These are phyloP conservation scores for Prinia subflava DNA, from an alignment of 2,113 vertebrate genomes.

Conservation along the genomic window DNA sequence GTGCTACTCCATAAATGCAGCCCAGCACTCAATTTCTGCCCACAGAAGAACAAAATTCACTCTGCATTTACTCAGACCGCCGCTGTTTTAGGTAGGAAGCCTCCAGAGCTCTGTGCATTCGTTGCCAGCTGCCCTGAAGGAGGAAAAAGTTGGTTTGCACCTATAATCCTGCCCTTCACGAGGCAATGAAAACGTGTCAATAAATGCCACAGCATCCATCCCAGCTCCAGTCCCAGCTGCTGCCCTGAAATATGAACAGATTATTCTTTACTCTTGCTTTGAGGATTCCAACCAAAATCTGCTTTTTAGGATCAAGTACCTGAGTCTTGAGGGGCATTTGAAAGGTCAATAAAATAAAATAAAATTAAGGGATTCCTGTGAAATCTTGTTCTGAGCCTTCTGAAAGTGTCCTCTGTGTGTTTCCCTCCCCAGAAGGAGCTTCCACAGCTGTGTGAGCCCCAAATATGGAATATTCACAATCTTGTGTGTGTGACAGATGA, in stretches of 20 bases:
- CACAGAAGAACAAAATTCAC: neutral
- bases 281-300: neutral
- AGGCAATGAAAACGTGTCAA: neutral
- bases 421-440: neutral
- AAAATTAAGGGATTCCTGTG: neutral
- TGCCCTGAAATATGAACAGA: neutral
- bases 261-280: neutral
- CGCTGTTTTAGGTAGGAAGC: neutral
- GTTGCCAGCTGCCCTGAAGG: neutral
- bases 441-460: neutral
- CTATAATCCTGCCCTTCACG: neutral
- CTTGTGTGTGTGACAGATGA: rapidly evolving
- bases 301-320: neutral
- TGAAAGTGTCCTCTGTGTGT: neutral
- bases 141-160: neutral
- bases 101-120: rapidly evolving
- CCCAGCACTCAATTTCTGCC: neutral
- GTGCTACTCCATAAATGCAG: neutral
- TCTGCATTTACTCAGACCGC: neutral
- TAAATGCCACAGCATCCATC: neutral
- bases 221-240: neutral
- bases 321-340: neutral
- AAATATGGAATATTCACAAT: neutral
- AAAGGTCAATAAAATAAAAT: neutral
- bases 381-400: neutral